Percentiles rank a stretch among this genome's conserved stretches.
phyloP scores from a whole-genome alignment of 2,797 vertebrate species.

The Xiphorhynchus erythropygius region DNA sequence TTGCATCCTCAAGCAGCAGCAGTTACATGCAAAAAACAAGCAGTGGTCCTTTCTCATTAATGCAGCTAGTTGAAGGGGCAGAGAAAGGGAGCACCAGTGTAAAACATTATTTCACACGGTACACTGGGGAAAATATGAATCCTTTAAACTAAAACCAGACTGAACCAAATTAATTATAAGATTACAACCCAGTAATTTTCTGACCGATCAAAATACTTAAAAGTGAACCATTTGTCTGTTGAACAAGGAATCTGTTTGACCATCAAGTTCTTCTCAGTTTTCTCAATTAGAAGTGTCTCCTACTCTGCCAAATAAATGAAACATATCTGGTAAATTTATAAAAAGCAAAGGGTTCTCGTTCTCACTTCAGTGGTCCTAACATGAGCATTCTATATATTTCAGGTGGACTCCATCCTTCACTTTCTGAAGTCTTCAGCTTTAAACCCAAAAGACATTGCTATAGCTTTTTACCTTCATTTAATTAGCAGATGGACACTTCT shows the following conservation, averaged over 20 bases:
- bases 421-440: background rate
- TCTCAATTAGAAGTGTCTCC: background rate
- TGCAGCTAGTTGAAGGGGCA: background rate
- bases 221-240: background rate
- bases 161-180: background rate
- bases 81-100: background rate
- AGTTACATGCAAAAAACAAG: background rate
- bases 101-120: background rate
- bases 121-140: background rate
- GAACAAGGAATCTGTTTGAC: background rate
- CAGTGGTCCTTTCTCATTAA: background rate
- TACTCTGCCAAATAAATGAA: background rate
- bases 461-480: background rate
- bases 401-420: background rate
- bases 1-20: background rate
- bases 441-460: background rate
- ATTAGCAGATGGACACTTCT: background rate
- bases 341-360: background rate
- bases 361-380: background rate
- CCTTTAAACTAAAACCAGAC: background rate
- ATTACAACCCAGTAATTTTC: background rate
- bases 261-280: background rate
- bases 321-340: background rate
- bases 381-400: background rate
- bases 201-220: background rate